Base-by-base conservation (phyloP, 2,113 vertebrate species). In the Tachysurus vachellii region DNA sequence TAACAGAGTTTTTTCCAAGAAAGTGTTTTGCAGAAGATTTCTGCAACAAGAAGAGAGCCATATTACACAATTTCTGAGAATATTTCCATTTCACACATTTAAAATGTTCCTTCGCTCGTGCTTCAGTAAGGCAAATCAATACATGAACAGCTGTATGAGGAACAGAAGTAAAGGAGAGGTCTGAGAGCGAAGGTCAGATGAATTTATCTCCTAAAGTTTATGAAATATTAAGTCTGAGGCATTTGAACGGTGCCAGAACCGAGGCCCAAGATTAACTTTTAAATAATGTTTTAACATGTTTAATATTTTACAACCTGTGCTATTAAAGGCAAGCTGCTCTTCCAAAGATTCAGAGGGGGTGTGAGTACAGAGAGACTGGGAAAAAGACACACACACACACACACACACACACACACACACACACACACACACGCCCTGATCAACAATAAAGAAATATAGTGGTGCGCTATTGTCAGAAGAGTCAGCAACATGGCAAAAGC, bases 241-340 rank as follows among this genome's bases (percentile, higher is more conserved):
- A 12, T 88, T 88, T 82, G 50, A 82, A 85, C 70, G 36, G 80
- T 61, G 66, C 61, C 53, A 68, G 83, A 44, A 64, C 79, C 44
- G 53, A 76, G 77, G 68, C 81, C 82, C 71, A 23, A 88, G 85
- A 87, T 88, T 84, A 89, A 86, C 89, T 89, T 88, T 86, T 89
- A 89, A 89, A 90, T 89, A 59, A 91, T 88, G 87, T 88, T 89
- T 87, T 85, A 88, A 87, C 61, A 89, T 80, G 70, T 76, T 90
- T 87, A 86, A 91, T 90, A 90, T 84, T 91, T 90, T 16, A 91
- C 59, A 56, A 85, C 81, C 82, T 56, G 44, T 26, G 83, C 81
- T 90, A 90, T 88, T 88, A 90, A 88, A 80, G 76, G 82, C 71
- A 83, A 91, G 76, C 75, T 73, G 85, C 76, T 87, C 85, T 80